These are phyloP conservation scores for Aurelia sp. DNA, from an alignment of 30 jellyfish, hydroid and myxozoan species.

Conservation along the genomic window DNA sequence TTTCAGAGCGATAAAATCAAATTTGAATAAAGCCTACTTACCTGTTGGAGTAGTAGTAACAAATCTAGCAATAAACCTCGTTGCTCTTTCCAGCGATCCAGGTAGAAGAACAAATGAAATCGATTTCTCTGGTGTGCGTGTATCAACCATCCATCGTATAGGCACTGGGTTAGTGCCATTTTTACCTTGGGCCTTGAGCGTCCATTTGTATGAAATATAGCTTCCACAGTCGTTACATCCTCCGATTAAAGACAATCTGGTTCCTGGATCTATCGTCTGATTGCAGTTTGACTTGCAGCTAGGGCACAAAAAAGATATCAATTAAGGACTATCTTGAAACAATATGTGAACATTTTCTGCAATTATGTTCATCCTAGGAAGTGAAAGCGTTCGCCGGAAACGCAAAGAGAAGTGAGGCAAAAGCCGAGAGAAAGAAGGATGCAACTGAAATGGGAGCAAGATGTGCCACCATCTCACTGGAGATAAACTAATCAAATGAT, in stretches of 20 bases:
- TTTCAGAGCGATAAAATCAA: too few relatives aligned
- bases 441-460: too few relatives aligned
- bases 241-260: conserved; percentile 49
- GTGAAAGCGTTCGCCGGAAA: too few relatives aligned
- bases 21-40: neutral
- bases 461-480: too few relatives aligned
- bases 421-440: too few relatives aligned
- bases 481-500: too few relatives aligned
- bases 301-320: too few relatives aligned
- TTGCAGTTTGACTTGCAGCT: conserved; percentile 59
- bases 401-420: too few relatives aligned
- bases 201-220: conserved; percentile 20
- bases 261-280: conserved; percentile 43
- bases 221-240: conserved; percentile 33
- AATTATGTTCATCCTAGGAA: too few relatives aligned
- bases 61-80: conserved; percentile 32
- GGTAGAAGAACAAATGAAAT: conserved; percentile 51
- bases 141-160: conserved; percentile 30
- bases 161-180: neutral
- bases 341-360: too few relatives aligned
- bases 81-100: neutral
- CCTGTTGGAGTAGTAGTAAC: conserved; percentile 35
- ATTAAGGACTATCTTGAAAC: too few relatives aligned
- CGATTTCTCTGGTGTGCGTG: conserved; percentile 35
- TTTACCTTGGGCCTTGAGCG: conserved; percentile 5